These are phyloP conservation scores for Dryomyza anilis DNA, from an alignment of 2,888 invertebrate species.

Conservation along the genomic window DNA sequence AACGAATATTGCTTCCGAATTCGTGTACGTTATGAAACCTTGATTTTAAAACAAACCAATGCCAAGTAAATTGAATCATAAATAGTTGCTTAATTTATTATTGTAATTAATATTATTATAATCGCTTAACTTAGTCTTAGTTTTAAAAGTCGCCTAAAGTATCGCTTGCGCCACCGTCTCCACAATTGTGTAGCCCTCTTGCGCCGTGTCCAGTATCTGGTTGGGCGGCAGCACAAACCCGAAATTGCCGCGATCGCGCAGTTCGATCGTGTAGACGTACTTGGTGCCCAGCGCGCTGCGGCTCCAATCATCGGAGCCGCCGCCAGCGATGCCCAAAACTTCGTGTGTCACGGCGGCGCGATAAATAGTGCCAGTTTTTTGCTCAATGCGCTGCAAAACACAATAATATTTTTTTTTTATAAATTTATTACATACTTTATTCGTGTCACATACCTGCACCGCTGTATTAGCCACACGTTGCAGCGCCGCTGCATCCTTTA, in stretches of 20 bases:
- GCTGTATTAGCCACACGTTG: constrained; percentile 51
- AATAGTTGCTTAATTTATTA: neutral
- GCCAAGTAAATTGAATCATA: too few species aligned
- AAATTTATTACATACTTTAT: constrained; percentile 15
- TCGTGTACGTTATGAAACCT: too few species aligned
- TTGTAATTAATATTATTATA: neutral
- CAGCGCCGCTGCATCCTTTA: constrained; percentile 45
- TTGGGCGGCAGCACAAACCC: constrained; percentile 55
- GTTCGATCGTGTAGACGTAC: constrained; percentile 56
- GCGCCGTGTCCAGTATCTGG: constrained; percentile 51
- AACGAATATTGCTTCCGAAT: too few species aligned
- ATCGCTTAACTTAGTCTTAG: neutral
- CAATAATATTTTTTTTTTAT: neutral
- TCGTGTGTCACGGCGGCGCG: constrained; percentile 51
- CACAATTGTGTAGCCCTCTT: constrained; percentile 51
- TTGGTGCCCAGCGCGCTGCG: constrained; percentile 47
- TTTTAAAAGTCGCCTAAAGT: constrained; percentile 15
- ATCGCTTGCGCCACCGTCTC: constrained; percentile 52
- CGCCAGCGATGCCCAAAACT: constrained; percentile 55
- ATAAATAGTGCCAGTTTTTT: constrained; percentile 50
- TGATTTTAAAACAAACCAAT: too few species aligned
- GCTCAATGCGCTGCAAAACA: constrained; percentile 42
- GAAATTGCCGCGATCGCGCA: constrained; percentile 53
- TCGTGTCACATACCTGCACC: constrained; percentile 27
- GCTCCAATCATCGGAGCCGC: constrained; percentile 59